These are phyloP conservation scores for Mimachlamys varia DNA, from an alignment of 2,888 invertebrate species.

Conservation along the genomic window DNA sequence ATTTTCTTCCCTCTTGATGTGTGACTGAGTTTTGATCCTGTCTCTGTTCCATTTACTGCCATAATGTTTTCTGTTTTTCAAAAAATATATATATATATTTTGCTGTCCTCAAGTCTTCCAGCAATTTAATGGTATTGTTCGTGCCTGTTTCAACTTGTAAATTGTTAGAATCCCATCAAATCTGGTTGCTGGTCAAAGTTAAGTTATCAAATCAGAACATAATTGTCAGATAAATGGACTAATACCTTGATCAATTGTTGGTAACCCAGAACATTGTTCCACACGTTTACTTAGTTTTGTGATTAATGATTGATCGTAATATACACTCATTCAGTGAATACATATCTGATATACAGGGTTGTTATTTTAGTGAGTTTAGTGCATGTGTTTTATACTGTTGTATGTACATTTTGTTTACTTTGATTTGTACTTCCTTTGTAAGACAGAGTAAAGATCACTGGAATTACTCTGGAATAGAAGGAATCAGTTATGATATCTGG, in stretches of 20 bases:
- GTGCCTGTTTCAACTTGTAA: neutral
- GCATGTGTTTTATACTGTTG: neutral
- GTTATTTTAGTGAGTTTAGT: neutral
- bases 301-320: neutral
- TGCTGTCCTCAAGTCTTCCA: neutral
- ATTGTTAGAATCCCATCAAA: neutral
- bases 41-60: neutral
- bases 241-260: neutral
- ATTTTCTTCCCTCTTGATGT: no score
- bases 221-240: neutral
- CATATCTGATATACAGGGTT: neutral
- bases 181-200: neutral
- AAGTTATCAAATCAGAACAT: neutral
- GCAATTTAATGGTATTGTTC: neutral
- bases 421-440: no score
- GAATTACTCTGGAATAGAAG: neutral
- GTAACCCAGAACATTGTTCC: neutral
- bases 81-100: neutral
- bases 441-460: no score
- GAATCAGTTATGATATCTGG: neutral
- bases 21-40: neutral
- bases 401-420: neutral
- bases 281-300: no score
- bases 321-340: neutral
- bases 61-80: neutral